Evolutionary conservation across 2,113 vertebrate species (phyloP).

Genomic region (Taxidea taxus): DNA sequence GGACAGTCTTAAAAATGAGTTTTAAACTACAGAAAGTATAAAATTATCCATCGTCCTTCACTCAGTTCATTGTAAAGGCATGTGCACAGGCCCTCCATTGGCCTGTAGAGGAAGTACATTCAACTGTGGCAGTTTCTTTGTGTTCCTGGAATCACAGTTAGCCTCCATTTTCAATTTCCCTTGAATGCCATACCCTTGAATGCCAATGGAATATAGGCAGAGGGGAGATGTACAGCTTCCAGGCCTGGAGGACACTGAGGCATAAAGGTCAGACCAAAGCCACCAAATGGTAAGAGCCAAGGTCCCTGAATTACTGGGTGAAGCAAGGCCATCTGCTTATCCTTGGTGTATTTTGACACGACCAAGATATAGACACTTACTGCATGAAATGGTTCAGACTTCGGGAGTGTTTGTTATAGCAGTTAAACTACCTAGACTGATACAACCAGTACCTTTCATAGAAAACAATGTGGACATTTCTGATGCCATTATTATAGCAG

Average conservation of each 20-base stretch:
- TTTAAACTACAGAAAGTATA: neutral
- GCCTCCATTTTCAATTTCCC: neutral
- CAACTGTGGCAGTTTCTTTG: neutral
- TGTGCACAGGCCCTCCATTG: neutral
- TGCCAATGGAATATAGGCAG: neutral
- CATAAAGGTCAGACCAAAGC: neutral
- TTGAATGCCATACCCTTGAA: neutral
- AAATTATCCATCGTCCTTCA: neutral
- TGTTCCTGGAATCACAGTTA: neutral
- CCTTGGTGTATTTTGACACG: neutral
- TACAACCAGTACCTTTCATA: neutral
- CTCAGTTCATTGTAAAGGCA: neutral
- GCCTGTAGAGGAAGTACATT: neutral
- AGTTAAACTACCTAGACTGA: neutral
- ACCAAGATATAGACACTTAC: neutral
- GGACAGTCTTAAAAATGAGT: neutral
- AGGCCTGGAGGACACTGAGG: neutral
- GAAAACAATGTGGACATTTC: neutral
- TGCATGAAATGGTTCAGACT: neutral
- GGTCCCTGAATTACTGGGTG: neutral
- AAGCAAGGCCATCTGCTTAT: neutral
- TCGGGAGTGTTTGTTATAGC: neutral
- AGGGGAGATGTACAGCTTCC: conserved; percentile 1
- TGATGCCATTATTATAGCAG: neutral
- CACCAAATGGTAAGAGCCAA: neutral